phyloP scores from a whole-genome alignment of 2,888 invertebrate species.

The Geophilus truncorum region DNA sequence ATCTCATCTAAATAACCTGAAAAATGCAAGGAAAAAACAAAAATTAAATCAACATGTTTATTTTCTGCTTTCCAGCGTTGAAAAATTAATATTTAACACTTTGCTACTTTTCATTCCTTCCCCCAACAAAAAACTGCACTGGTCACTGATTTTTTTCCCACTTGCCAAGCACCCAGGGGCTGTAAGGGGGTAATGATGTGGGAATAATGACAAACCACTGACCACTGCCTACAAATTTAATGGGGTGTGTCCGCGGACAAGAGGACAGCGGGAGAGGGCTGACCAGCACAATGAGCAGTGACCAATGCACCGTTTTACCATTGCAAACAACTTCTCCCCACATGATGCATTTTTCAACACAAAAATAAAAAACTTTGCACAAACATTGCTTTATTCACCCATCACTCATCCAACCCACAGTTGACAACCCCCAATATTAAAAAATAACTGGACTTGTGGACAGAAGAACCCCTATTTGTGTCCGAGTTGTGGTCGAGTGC shows the following conservation, averaged over 20 bases:
- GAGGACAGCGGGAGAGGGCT: slow-evolving; percentile 15
- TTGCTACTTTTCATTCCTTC: not conserved
- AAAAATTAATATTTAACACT: no score
- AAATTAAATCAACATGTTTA: not conserved
- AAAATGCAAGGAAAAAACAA: no score
- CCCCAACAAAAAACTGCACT: not conserved
- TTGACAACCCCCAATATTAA: not conserved
- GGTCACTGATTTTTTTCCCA: not conserved
- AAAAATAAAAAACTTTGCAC: not conserved
- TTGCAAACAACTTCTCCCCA: not conserved
- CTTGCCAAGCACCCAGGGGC: not conserved
- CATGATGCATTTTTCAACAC: not conserved
- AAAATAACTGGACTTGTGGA: not conserved
- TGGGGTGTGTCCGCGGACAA: slow-evolving; percentile 8
- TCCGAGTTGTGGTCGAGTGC: not conserved
- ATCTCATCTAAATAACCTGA: no score
- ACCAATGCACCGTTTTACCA: slow-evolving; percentile 8
- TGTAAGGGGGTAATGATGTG: slow-evolving; percentile 14
- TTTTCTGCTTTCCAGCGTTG: no score
- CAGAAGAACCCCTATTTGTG: not conserved
- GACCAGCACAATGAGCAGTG: not conserved
- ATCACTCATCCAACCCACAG: not conserved
- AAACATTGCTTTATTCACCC: not conserved
- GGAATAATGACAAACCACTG: slow-evolving; percentile 17
- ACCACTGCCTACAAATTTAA: slow-evolving; percentile 14